Base-by-base conservation (phyloP, 2,113 vertebrate genomes). In the Chaenocephalus aceratus region DNA sequence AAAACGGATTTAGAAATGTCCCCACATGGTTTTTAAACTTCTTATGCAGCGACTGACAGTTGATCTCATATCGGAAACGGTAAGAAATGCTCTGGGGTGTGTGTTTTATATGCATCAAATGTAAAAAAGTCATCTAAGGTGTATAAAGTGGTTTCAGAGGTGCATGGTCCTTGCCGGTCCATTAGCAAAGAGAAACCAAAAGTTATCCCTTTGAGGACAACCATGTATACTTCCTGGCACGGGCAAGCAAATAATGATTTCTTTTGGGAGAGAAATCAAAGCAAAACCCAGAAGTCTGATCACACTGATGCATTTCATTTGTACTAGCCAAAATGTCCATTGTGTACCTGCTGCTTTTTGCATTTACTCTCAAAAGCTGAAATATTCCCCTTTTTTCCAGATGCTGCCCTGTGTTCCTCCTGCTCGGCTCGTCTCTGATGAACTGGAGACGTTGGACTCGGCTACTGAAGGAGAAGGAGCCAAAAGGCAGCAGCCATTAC, bases 321-420 rank as follows among this genome's bases (percentile, higher is more conserved):
- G 80, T 51, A 70, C 86, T 59, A 45, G 84, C 91, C 85, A 86
- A 88, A 79, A 86, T 83, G 79, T 89, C 90, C 75, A 88, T 89
- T 93, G 88, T 92, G 81, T 89, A 90, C 89, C 89, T 93, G 90
- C 93, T 95, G 91, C 84, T 93, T 94, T 95, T 92, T 91, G 76
- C 89, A 94, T 93, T 91, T 84, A 74, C 88, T 84, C 86, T 90
- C 16, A 72, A 82, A 91, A 84, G 80, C 78, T 69, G 66, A 87
- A 81, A 80, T 74, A 66, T 77, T 66, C 60, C 36, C 71, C 52
- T 41, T 26, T 93, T 93, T 94, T 92, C 92, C 94, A 94, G 93
- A 94, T 94, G 93, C 91, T 83, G 70, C 74, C 56, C 75, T 53
- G 69, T 81, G 79, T 82, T 84, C 83, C 87, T 88, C 79, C 86